Conservation (phyloP, 2,113 vertebrate genomes). For the Pan troglodytes region DNA sequence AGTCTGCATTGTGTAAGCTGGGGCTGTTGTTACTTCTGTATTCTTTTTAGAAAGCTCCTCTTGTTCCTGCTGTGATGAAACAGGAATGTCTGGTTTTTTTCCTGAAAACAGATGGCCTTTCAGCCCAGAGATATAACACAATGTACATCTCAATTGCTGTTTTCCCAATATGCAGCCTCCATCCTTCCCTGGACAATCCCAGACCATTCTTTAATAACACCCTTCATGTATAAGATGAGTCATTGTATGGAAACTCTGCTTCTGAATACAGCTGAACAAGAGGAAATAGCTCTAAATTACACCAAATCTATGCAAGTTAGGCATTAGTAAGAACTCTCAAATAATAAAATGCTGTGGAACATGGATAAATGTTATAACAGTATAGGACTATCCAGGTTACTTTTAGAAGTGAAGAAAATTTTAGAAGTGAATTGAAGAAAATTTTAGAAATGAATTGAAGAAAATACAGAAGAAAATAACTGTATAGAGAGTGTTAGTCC, state of each 20-base stretch:
- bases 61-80: slow-evolving; percentile 56
- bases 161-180: slow-evolving; percentile 55
- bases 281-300: background rate
- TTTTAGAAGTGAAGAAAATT: background rate
- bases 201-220: slow-evolving; percentile 3
- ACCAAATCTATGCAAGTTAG: background rate
- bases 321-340: background rate
- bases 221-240: slow-evolving; percentile 19
- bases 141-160: background rate
- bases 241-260: slow-evolving; percentile 1
- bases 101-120: slow-evolving; percentile 62
- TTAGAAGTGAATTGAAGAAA: background rate
- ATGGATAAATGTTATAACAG: background rate
- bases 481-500: background rate
- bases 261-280: slow-evolving; percentile 13
- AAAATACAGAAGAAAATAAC: no score
- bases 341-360: background rate
- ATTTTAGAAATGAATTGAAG: background rate
- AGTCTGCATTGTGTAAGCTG: slow-evolving; percentile 44
- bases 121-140: slow-evolving; percentile 33
- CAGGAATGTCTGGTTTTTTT: slow-evolving; percentile 45
- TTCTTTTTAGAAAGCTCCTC: slow-evolving; percentile 42
- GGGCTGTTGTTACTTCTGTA: background rate
- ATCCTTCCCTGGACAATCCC: background rate
- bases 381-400: background rate